phyloP scores from a whole-genome alignment of 1,140 invertebrate genomes.

The Drosophila ercepeae region DNA sequence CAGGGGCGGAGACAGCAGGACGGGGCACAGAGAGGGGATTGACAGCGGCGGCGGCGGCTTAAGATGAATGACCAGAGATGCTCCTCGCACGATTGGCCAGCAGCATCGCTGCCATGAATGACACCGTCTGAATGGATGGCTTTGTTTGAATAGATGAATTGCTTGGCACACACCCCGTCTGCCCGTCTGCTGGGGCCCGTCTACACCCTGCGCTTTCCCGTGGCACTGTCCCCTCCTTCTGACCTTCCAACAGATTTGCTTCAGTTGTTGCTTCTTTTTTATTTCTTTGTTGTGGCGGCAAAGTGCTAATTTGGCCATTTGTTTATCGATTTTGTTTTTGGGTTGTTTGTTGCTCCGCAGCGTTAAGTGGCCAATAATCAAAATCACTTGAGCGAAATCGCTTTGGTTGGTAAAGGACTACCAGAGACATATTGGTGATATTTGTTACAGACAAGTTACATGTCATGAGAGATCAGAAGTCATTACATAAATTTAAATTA shows the following conservation, averaged over 20 bases:
- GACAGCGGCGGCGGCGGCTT: conserved; percentile 42
- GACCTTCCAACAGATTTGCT: conserved; percentile 45
- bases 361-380: conserved; percentile 77
- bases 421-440: conserved; percentile 8
- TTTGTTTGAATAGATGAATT: conserved; percentile 81
- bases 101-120: conserved; percentile 55
- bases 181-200: not conserved
- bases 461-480: not conserved
- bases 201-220: conserved; percentile 8
- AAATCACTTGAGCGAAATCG: conserved; percentile 76
- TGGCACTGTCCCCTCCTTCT: not conserved
- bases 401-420: conserved; percentile 27
- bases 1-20: not conserved
- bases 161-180: conserved; percentile 55
- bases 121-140: conserved; percentile 74
- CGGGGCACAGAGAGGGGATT: not conserved
- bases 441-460: not conserved
- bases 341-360: conserved; percentile 46
- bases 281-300: conserved; percentile 28
- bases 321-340: conserved; percentile 74
- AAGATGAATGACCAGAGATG: conserved; percentile 75
- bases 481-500: not conserved
- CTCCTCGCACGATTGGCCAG: conserved; percentile 73
- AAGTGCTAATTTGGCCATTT: conserved; percentile 81
- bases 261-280: conserved; percentile 14